These are phyloP conservation scores for Bothrops jararaca DNA, from an alignment of 2,113 vertebrate species.

Conservation along the genomic window DNA sequence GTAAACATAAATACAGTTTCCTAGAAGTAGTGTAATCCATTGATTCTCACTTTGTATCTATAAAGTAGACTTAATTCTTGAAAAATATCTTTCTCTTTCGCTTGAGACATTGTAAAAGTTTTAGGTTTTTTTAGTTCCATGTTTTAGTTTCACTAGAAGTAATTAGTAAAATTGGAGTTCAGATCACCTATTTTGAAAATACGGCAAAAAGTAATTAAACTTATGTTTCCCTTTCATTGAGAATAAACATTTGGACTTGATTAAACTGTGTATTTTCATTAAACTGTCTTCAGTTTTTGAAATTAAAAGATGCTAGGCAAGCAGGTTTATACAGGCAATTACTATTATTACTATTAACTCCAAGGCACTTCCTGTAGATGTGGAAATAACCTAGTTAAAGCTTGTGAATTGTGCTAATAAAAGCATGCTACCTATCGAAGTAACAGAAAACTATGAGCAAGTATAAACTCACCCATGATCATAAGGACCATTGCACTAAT, in stretches of 20 bases:
- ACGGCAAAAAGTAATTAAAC: conserved; percentile 57
- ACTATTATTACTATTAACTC: conserved; percentile 52
- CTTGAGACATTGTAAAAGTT: conserved; percentile 51
- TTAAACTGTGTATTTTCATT: conserved; percentile 58
- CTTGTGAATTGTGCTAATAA: conserved; percentile 24
- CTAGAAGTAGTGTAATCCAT: not conserved
- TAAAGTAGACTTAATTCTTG: conserved; percentile 35
- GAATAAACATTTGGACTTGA: conserved; percentile 60
- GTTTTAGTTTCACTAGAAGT: conserved; percentile 60
- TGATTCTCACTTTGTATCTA: not conserved
- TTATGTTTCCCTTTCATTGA: conserved; percentile 53
- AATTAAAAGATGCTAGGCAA: conserved; percentile 58
- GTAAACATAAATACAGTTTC: not conserved
- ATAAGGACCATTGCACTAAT: not conserved
- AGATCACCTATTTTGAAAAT: conserved; percentile 50
- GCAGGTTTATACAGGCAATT: conserved; percentile 65
- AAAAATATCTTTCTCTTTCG: conserved; percentile 44
- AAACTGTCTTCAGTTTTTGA: conserved; percentile 48
- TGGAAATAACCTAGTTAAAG: conserved; percentile 42
- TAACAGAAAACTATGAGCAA: not conserved
- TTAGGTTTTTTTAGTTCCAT: conserved; percentile 49
- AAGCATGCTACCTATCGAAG: conserved; percentile 21
- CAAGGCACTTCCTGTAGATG: conserved; percentile 41
- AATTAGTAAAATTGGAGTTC: conserved; percentile 72
- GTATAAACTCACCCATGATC: not conserved